Percentiles rank a stretch among this genome's conserved stretches.
Evolutionary conservation across 2,888 invertebrate species (phyloP).

Genomic region (Thera britannica): DNA sequence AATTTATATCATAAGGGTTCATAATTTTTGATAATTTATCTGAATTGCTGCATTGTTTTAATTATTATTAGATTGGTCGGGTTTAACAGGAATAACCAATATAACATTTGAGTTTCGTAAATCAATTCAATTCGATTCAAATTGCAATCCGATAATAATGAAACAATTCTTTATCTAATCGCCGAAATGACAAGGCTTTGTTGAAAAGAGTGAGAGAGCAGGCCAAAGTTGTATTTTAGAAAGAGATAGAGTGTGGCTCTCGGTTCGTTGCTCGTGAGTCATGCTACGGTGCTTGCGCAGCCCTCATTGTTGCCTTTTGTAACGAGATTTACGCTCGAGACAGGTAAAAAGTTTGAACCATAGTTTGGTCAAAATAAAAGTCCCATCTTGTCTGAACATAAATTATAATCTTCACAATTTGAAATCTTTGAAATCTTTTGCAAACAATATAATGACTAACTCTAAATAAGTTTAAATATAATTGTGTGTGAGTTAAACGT

Average conservation of each 20-base stretch:
- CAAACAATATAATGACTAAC: no score
- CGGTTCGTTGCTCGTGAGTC: constrained; percentile 71
- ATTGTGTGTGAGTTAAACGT: constrained; percentile 14
- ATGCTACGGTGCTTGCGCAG: constrained; percentile 66
- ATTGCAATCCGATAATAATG: constrained; percentile 17
- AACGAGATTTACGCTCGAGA: constrained; percentile 16
- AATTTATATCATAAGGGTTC: not conserved
- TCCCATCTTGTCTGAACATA: not conserved
- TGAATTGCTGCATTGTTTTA: not conserved
- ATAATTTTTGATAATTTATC: no score
- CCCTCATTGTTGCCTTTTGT: constrained; percentile 36
- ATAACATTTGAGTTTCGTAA: not conserved
- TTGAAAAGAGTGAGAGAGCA: constrained; percentile 22
- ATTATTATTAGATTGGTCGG: not conserved
- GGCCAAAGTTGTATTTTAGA: constrained; percentile 58
- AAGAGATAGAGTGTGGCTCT: constrained; percentile 50
- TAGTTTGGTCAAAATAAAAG: not conserved
- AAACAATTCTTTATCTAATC: constrained; percentile 22
- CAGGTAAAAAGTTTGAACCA: constrained; percentile 17
- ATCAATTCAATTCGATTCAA: not conserved
- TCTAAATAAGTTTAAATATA: no score
- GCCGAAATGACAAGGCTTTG: constrained; percentile 19
- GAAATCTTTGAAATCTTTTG: no score
- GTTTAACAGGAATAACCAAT: not conserved
- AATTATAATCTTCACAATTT: not conserved